These are phyloP conservation scores for Ceratina australensis DNA, from an alignment of 1,140 invertebrate species.

Conservation along the genomic window DNA sequence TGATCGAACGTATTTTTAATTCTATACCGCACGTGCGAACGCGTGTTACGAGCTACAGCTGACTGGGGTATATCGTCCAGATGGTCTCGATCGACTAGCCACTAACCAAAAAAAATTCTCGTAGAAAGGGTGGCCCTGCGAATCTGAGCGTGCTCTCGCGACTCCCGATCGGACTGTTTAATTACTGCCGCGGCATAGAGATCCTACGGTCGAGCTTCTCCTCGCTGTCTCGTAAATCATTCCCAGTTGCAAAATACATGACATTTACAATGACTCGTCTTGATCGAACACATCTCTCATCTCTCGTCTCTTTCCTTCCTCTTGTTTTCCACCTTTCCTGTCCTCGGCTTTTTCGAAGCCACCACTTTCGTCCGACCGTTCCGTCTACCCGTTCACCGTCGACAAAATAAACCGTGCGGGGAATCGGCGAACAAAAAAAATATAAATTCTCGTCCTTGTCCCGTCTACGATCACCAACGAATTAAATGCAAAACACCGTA, in stretches of 20 bases:
- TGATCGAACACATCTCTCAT: constrained; percentile 57
- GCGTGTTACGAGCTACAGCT: constrained; percentile 49
- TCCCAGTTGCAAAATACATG: constrained; percentile 68
- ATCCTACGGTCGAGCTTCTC: constrained; percentile 60
- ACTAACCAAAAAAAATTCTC: constrained; percentile 52
- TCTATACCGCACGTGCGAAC: constrained; percentile 35
- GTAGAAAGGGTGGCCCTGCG: background rate
- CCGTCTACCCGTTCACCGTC: too few species aligned
- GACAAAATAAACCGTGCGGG: too few species aligned
- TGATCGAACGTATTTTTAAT: background rate
- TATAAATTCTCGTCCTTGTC: background rate
- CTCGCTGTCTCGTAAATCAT: constrained; percentile 63
- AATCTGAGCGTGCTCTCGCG: background rate
- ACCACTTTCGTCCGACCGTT: too few species aligned
- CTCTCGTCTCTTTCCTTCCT: constrained; percentile 21
- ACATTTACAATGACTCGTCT: constrained; percentile 66
- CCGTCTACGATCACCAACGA: background rate
- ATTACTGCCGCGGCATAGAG: constrained; percentile 26
- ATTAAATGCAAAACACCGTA: constrained; percentile 8
- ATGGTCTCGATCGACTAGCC: constrained; percentile 42
- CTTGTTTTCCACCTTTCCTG: background rate
- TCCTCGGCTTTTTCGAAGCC: too few species aligned
- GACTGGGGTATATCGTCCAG: constrained; percentile 42
- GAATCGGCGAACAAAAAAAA: background rate
- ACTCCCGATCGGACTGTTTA: constrained; percentile 31